Base-by-base conservation (phyloP, 1,140 invertebrate species). In the Plutomurus gul region DNA sequence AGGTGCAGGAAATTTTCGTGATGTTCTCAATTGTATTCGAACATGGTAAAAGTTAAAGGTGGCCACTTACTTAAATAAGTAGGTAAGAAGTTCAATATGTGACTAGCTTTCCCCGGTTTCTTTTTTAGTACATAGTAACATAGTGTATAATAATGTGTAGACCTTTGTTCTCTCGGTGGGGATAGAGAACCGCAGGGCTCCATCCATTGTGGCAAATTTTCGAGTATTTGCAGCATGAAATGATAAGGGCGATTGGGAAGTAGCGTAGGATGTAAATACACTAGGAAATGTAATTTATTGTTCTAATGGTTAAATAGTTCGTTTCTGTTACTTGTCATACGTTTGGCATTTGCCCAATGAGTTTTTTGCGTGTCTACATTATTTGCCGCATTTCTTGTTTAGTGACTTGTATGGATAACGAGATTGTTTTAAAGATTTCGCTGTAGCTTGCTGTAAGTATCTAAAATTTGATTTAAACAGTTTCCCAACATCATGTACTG, bases 251-350 rank as follows among this genome's bases (percentile, higher is more conserved):
- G n/a, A 43, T 43, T 13, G 11, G 39, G 11, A 43, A n/a, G 39
- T n/a, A 43, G 56, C 56, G 56, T 65, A 65, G 56, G 56, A 33
- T 33, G 56, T 3, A n/a, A 65, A 27, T 65, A 33, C 36, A 65
- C 56, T 25, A 65, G 56, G 56, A 36, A 65, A 65, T n/a, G 36
- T 65, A 33, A 65, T 65, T 65, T 65, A 65, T 65, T 65, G 56
- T 33, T 16, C 56, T 18, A 65, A n/a, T 65, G 30, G 56, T 65
- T 65, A 65, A 65, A 33, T 65, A 33, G 56, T 65, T 65, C 25
- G 27, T 65, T n/a, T 25, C 27, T 65, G 56, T 10, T 65, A 16
- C 25, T 65, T 65, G 30, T 16, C 56, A 25, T 25, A 33, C 56
- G 30, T 36, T 16, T 65, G 11, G 56, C n/a, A n/a, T 36, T 30